Base-by-base conservation (phyloP, 2,888 invertebrate genomes). In the Scotopteryx bipunctaria region DNA sequence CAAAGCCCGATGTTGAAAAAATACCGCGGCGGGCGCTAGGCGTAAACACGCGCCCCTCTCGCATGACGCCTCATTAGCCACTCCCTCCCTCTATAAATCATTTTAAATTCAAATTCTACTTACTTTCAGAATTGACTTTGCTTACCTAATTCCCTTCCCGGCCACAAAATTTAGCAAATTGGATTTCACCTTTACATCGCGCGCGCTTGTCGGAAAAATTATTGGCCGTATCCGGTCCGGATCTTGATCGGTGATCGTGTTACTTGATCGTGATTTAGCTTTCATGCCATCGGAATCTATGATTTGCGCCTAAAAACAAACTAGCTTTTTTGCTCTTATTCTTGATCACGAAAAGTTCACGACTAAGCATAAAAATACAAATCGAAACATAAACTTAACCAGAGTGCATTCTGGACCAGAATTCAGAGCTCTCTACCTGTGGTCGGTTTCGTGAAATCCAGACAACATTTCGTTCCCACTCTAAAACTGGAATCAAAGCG, bases 41-140 rank as follows among this genome's bases (percentile, higher is more conserved):
- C 79, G 81, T 83, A 83, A 87, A 86, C 83, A 86, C 79, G 81
- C 83, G 84, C 86, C 86, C 87, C 88, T 83, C 83, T 84, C 78
- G 83, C 83, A 84, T 87, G 86, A 84, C 81, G 87, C 82, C 89
- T 90, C 88, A 89, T 90, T 89, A 90, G 87, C 86, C 86, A 82
- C 89, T 86, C 86, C 87, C 87, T 84, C 75, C 83, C 74, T 84
- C 83, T 83, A 89, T 89, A 89, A 89, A 90, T 89, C 88, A 90
- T 89, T 89, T 88, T 83, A 89, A 89, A 89, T 89, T 90, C 86
- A 86, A 89, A 89, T 89, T 87, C 76, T 86, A 87, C 87, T 86
- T 86, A 86, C 84, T 83, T 84, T 84, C 73, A 81, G 82, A 86
- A 88, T 89, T 85, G 83, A 86, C 86, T 89, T 87, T 84, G 82